Evolutionary conservation across 2,113 vertebrate species (phyloP), one percentile per base, ranked within the genome.

Genomic region (Channa argus): DNA sequence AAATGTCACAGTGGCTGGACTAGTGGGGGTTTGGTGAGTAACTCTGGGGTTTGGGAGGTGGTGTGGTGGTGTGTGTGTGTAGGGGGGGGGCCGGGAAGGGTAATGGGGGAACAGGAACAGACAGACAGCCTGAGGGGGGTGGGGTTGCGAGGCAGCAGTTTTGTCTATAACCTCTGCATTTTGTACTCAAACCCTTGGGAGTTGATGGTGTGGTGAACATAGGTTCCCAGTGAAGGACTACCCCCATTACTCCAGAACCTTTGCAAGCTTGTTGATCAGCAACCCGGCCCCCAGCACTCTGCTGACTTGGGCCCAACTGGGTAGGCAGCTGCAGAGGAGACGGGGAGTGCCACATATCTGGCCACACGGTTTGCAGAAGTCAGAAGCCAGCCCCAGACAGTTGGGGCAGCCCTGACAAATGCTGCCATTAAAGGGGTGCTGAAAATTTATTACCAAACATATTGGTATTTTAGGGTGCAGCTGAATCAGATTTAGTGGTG

Each of bases 391-490:
- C 39, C 77, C 45, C 60, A 89, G 90, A 92, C 94, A 94, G 89
- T 94, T 93, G 91, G 87, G 79, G 54, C 71, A 63, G 76, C 51
- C 74, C 71, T 84, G 86, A 93, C 90, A 94, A 90, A 93, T 94
- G 92, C 90, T 83, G 83, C 92, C 88, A 90, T 93, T 92, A 92
- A 90, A 86, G 66, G 62, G 86, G 83, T 86, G 87, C 75, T 88
- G 92, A 75, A 88, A 92, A 94, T 94, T 82, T 94, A 94, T 92
- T 90, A 90, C 91, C 88, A 91, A 91, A 94, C 92, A 83, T 94
- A 94, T 91, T 91, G 90, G 92, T 91, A 92, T 94, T 93, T 94
- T 88, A 93, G 92, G 92, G 89, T 61, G 84, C 92, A 92, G 92
- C 92, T 91, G 82, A 93, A 88, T 90, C 87, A 81, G 86, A 90